These are phyloP conservation scores for Phyllostomus hastatus DNA, from an alignment of 2,113 vertebrate species.

Conservation along the genomic window DNA sequence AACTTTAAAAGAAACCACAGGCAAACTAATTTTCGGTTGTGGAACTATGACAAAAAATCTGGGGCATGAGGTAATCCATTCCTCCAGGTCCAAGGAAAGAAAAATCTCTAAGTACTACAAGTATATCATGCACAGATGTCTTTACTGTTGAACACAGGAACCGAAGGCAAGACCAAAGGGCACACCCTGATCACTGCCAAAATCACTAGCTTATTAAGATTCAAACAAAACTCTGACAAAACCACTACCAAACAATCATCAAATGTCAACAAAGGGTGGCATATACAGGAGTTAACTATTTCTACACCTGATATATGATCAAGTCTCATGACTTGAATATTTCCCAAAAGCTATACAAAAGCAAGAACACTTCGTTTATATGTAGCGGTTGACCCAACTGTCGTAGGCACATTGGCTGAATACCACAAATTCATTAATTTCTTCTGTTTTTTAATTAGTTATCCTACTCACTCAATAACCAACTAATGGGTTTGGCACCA, in stretches of 20 bases:
- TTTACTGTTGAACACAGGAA: neutral
- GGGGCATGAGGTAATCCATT: constrained; percentile 27
- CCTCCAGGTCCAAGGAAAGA: neutral
- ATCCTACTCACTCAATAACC: neutral
- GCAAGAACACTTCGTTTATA: constrained; percentile 24
- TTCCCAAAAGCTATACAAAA: neutral
- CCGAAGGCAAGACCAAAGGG: neutral
- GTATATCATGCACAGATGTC: constrained; percentile 38
- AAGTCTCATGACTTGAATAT: neutral
- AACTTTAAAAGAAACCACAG: constrained; percentile 41
- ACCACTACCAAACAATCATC: neutral
- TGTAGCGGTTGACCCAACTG: constrained; percentile 67
- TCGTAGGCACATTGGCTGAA: neutral
- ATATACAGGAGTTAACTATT: neutral
- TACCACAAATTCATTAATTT: neutral
- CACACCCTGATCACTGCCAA: neutral
- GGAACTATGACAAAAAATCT: constrained; percentile 15
- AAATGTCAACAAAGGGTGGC: neutral
- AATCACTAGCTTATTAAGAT: neutral
- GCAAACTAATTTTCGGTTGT: constrained; percentile 20
- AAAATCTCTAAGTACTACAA: constrained; percentile 6
- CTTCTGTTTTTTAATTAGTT: neutral
- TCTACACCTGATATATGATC: neutral
- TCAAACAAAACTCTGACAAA: neutral
- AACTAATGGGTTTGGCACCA: neutral